These are phyloP conservation scores for Melozone crissalis DNA, from an alignment of 2,113 vertebrate species.

Conservation along the genomic window DNA sequence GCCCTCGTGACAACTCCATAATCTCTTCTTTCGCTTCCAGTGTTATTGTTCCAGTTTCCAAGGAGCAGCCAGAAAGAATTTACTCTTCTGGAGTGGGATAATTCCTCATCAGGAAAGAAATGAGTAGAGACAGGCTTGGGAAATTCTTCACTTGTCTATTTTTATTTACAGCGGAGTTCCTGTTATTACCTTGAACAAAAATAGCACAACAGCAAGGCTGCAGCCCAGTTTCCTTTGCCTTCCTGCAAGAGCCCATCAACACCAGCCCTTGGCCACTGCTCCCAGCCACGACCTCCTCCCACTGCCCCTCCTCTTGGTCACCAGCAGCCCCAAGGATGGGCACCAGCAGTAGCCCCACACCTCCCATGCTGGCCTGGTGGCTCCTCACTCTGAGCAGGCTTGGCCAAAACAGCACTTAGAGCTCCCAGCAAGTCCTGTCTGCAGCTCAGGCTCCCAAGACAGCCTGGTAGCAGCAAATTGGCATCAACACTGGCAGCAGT, in stretches of 20 bases:
- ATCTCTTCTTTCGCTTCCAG: conserved; percentile 23
- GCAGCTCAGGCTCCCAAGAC: neutral
- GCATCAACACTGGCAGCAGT: fast-evolving
- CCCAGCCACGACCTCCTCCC: neutral
- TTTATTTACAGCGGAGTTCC: conserved; percentile 60
- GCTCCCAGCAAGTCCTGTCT: neutral
- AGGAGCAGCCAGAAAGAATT: conserved; percentile 39
- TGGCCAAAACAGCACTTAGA: neutral
- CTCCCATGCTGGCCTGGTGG: neutral
- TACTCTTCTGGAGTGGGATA: conserved; percentile 18
- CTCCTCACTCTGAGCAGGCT: neutral
- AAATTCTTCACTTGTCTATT: conserved; percentile 64
- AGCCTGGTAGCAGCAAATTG: neutral
- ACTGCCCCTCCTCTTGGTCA: fast-evolving
- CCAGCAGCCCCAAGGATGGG: fast-evolving
- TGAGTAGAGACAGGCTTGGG: neutral
- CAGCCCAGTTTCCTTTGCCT: conserved; percentile 13
- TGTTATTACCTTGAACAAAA: conserved; percentile 64
- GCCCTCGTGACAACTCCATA: neutral
- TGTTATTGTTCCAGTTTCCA: conserved; percentile 51
- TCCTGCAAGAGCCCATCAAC: neutral
- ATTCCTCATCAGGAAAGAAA: conserved; percentile 49
- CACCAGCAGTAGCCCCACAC: neutral
- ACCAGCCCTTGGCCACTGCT: neutral
- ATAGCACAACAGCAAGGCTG: conserved; percentile 36